These are phyloP conservation scores for Pocillopora damicornis DNA, from an alignment of 64 coral and sea anemone species.

Conservation along the genomic window DNA sequence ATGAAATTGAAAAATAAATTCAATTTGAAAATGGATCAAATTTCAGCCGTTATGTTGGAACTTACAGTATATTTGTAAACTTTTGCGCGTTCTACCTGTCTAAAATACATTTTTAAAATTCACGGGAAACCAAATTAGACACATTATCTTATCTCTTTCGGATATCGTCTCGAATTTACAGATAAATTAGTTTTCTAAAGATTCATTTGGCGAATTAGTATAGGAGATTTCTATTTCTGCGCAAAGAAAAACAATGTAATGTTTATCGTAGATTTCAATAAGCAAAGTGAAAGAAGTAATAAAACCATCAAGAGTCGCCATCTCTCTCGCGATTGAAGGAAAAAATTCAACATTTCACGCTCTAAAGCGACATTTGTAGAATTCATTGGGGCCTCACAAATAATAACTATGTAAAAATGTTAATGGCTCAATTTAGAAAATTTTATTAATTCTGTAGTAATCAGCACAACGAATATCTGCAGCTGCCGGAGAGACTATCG, in stretches of 20 bases:
- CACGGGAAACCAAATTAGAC: conserved; percentile 66
- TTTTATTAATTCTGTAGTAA: conserved; percentile 78
- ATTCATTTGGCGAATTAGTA: conserved; percentile 94
- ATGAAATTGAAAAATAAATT: conserved; percentile 54
- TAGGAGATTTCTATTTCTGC: conserved; percentile 78
- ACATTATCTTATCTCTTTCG: conserved; percentile 73
- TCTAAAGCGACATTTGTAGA: conserved; percentile 38
- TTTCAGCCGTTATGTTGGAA: conserved; percentile 65
- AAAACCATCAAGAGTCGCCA: conserved; percentile 40
- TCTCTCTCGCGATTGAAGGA: conserved; percentile 8
- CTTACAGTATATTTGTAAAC: conserved; percentile 32
- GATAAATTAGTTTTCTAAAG: conserved; percentile 98
- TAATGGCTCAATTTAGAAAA: conserved; percentile 91
- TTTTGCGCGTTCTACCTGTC: conserved; percentile 36
- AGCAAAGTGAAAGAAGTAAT: conserved; percentile 52
- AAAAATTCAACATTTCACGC: conserved; percentile 1
- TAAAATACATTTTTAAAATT: conserved; percentile 59
- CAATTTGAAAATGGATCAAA: conserved; percentile 41
- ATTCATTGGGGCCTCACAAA: conserved; percentile 54
- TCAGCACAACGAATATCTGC: conserved; percentile 28
- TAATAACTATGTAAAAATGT: conserved; percentile 69
- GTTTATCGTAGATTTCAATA: conserved; percentile 43
- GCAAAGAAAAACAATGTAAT: conserved; percentile 70
- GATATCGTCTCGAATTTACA: conserved; percentile 80
- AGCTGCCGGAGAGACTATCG: conserved; percentile 24